Conservation (phyloP, 1,140 invertebrate genomes). For the Philaenus spumarius region DNA sequence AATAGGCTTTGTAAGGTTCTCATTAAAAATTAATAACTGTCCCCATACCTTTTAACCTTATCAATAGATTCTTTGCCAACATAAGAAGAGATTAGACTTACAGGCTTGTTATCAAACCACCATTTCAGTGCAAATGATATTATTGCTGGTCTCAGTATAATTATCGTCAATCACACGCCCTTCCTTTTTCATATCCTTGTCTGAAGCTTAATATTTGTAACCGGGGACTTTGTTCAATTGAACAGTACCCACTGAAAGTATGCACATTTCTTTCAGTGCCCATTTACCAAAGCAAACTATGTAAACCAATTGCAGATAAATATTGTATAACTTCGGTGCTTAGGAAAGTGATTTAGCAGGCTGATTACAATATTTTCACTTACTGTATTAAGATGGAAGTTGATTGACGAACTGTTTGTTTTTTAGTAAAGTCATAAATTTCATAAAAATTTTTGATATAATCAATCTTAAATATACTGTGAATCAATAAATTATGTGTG, state of each 20-base stretch:
- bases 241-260: conserved; percentile 19
- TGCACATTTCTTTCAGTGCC: conserved; percentile 11
- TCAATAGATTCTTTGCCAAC: conserved; percentile 17
- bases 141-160: conserved; percentile 16
- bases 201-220: conserved; percentile 14
- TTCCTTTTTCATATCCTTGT: conserved; percentile 21
- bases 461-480: too few relatives aligned
- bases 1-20: too few relatives aligned
- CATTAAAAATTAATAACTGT: too few relatives aligned
- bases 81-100: conserved; percentile 19
- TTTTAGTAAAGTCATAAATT: too few relatives aligned
- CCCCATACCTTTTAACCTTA: conserved; percentile 19
- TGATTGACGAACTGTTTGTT: conserved; percentile 9
- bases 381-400: conserved; percentile 11
- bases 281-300: conserved; percentile 13
- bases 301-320: conserved; percentile 26
- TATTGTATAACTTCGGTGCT: conserved; percentile 18
- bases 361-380: conserved; percentile 6
- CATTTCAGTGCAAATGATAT: conserved; percentile 20
- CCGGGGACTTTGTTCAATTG: conserved; percentile 17
- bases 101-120: conserved; percentile 20
- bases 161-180: conserved; percentile 16
- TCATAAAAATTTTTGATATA: too few relatives aligned
- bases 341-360: background rate
- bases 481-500: too few relatives aligned